Evolutionary conservation across 2,113 vertebrate genomes (phyloP).

Genomic region (Callionymus lyra): DNA sequence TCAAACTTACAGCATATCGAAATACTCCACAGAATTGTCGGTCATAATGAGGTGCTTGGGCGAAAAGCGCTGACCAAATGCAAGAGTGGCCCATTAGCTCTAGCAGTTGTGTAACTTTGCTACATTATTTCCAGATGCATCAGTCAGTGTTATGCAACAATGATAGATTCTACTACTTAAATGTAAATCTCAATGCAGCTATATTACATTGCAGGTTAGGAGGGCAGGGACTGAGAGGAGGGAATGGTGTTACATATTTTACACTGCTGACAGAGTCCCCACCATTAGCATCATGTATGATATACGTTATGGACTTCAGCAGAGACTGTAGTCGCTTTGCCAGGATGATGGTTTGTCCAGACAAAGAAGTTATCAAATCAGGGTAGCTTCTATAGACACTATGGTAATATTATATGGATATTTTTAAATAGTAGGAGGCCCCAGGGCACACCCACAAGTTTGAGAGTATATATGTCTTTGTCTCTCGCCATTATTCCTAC

Average conservation of each 20-base stretch:
- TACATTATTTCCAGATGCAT: constrained; percentile 98
- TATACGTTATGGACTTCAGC: constrained; percentile 75
- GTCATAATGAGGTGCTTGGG: constrained; percentile 75
- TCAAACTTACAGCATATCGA: not conserved
- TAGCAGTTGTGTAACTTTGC: constrained; percentile 79
- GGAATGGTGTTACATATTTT: constrained; percentile 70
- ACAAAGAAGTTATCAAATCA: no score
- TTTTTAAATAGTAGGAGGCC: no score
- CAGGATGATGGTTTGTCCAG: constrained; percentile 30
- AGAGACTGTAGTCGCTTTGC: constrained; percentile 68
- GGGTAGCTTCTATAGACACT: no score
- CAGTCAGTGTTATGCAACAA: constrained; percentile 81
- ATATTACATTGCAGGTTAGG: constrained; percentile 87
- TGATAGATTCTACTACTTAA: constrained; percentile 87
- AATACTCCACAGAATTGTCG: constrained; percentile 3
- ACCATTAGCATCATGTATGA: constrained; percentile 77
- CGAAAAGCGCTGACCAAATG: constrained; percentile 83
- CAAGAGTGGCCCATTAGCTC: constrained; percentile 90
- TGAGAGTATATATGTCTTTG: no score
- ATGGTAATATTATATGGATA: no score
- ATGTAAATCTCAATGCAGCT: constrained; percentile 81
- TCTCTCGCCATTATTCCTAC: no score
- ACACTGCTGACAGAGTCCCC: constrained; percentile 72
- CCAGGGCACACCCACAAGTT: no score
- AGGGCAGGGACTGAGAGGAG: constrained; percentile 71